A percentile compares a stretch with the other conserved stretches of the same genome.
phyloP scores from a whole-genome alignment of 2,113 vertebrate species.

The Cnemophilus loriae region DNA sequence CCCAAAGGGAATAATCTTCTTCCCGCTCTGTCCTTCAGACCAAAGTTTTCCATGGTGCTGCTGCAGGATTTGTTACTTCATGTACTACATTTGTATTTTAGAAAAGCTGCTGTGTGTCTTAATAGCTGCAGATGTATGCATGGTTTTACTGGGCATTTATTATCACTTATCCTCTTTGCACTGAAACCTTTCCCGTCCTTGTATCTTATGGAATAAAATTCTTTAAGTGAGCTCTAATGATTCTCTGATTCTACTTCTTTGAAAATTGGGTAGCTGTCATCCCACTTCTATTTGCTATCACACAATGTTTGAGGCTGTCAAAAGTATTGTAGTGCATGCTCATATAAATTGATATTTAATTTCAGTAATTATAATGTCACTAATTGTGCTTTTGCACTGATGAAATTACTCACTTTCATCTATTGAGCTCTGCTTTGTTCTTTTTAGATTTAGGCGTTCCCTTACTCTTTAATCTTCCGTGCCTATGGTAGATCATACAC shows the following conservation, averaged over 20 bases:
- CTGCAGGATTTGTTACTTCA: background rate
- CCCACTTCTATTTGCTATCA: background rate
- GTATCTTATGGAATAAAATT: background rate
- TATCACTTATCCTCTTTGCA: background rate
- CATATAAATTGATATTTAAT: background rate
- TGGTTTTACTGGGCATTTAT: background rate
- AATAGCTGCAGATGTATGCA: background rate
- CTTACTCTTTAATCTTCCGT: background rate
- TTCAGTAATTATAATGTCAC: slow-evolving; percentile 3
- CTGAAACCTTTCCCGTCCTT: background rate
- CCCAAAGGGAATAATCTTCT: background rate
- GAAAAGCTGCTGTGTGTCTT: background rate
- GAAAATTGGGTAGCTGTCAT: background rate
- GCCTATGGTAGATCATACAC: background rate
- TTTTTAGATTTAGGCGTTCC: background rate
- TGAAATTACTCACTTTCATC: background rate
- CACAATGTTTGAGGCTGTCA: background rate
- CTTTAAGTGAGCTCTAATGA: background rate
- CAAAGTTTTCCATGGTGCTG: background rate
- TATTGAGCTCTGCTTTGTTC: background rate
- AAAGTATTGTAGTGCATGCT: background rate
- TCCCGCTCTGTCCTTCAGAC: background rate
- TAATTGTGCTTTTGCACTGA: slow-evolving; percentile 14
- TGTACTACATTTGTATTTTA: background rate
- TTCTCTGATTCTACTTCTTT: background rate